Evolutionary conservation across 2,113 vertebrate genomes (phyloP).

Genomic region (Lethenteron camtschaticum): DNA sequence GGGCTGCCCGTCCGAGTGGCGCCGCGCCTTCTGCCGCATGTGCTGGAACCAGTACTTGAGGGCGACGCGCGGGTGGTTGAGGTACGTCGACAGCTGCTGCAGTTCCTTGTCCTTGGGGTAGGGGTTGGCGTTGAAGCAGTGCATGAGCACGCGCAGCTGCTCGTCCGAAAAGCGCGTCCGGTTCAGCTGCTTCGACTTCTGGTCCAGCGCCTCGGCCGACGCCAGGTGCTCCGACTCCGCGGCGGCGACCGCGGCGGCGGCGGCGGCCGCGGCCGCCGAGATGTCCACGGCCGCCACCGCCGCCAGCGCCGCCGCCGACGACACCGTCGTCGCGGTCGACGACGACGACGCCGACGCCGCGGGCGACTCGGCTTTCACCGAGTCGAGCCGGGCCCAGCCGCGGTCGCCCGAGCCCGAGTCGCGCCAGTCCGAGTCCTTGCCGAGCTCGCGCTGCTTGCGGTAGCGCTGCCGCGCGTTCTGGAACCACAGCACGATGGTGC

Average conservation of each 20-base stretch:
- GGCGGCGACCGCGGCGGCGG: too few relatives aligned
- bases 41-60: slow-evolving; percentile 4
- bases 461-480: slow-evolving; percentile 4
- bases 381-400: background rate
- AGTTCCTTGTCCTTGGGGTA: slow-evolving; percentile 4
- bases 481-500: slow-evolving; percentile 5
- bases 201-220: background rate
- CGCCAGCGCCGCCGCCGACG: too few relatives aligned
- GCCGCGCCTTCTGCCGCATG: slow-evolving; percentile 1
- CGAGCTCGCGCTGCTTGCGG: background rate
- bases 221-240: background rate
- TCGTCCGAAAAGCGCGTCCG: background rate
- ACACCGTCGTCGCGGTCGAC: too few relatives aligned
- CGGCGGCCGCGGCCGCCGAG: too few relatives aligned
- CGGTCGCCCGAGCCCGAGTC: background rate
- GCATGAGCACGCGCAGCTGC: slow-evolving; percentile 2
- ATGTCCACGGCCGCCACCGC: too few relatives aligned
- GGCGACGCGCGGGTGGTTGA: background rate
- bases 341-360: background rate
- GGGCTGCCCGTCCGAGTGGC: slow-evolving; percentile 14
- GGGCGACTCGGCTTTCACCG: background rate
- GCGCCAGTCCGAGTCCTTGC: slow-evolving; percentile 3
- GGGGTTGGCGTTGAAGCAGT: slow-evolving; percentile 3
- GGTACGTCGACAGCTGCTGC: slow-evolving; percentile 2
- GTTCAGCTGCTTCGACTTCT: slow-evolving; percentile 2